A percentile compares a stretch with the other conserved stretches of the same genome.
Evolutionary conservation across 2,888 invertebrate genomes (phyloP).

Genomic region (Pristionchus japonicus): DNA sequence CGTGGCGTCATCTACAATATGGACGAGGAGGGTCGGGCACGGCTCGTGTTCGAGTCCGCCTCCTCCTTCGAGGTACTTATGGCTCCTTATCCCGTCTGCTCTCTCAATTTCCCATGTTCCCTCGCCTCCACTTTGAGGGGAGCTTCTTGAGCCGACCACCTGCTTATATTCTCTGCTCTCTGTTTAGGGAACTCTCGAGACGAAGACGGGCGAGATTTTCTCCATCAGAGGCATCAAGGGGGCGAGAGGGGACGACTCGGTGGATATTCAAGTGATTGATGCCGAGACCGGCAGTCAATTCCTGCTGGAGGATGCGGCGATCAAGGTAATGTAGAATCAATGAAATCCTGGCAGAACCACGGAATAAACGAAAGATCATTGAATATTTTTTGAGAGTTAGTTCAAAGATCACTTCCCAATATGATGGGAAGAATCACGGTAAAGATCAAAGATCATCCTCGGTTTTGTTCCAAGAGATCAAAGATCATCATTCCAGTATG

Average conservation of each 20-base stretch:
- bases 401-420: too few species aligned
- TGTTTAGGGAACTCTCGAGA: constrained; percentile 48
- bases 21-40: constrained; percentile 35
- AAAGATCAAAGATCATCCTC: not conserved
- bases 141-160: too few species aligned
- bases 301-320: not conserved
- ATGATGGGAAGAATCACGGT: too few species aligned
- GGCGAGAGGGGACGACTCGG: not conserved
- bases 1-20: constrained; percentile 44
- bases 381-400: too few species aligned
- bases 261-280: constrained; percentile 39
- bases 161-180: too few species aligned
- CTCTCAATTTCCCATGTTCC: not conserved
- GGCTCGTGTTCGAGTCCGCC: constrained; percentile 30
- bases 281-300: constrained; percentile 42
- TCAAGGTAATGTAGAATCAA: too few species aligned
- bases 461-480: not conserved
- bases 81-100: not conserved
- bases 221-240: constrained; percentile 37
- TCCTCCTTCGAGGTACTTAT: constrained; percentile 32
- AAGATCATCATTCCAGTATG: not conserved
- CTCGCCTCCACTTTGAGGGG: not conserved
- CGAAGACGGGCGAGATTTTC: constrained; percentile 40
- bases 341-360: too few species aligned
- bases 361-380: too few species aligned